Conservation (phyloP, 2,888 invertebrate genomes). For the Drosophila lutescens region DNA sequence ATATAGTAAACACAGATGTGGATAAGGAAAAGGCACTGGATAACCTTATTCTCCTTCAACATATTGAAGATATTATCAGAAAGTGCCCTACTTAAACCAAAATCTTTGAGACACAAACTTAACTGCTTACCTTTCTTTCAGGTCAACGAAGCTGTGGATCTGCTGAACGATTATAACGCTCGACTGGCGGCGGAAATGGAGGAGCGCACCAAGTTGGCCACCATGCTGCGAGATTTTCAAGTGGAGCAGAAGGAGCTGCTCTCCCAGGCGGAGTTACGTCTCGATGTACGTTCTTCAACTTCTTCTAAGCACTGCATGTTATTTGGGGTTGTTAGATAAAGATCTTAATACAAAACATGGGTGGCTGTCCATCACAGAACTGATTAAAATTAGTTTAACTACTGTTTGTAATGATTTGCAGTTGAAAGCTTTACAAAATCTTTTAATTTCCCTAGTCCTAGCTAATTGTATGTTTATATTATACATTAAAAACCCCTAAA, state of each 20-base stretch:
- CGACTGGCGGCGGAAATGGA: conserved; percentile 95
- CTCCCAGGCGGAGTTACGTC: conserved; percentile 92
- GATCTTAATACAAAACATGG: background rate
- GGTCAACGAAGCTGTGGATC: conserved; percentile 92
- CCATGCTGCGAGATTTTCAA: conserved; percentile 95
- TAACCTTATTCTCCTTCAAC: no score
- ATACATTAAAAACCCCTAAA: conserved; percentile 4
- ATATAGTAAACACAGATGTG: background rate
- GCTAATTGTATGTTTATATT: background rate
- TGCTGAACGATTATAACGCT: conserved; percentile 95
- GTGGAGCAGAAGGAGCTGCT: conserved; percentile 93
- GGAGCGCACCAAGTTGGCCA: conserved; percentile 92
- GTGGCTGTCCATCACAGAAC: background rate
- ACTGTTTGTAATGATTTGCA: background rate
- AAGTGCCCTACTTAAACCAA: no score
- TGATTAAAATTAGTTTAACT: background rate
- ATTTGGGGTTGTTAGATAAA: background rate
- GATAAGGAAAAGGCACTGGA: background rate
- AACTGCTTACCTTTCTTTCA: conserved; percentile 29
- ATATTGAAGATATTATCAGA: no score
- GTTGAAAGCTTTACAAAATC: background rate
- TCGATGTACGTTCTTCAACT: conserved; percentile 88
- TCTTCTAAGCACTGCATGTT: background rate
- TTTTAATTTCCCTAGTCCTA: background rate
- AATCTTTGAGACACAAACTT: no score